Evolutionary conservation across 2,888 invertebrate species (phyloP).

Genomic region (Eudasyphora cyanicolor): DNA sequence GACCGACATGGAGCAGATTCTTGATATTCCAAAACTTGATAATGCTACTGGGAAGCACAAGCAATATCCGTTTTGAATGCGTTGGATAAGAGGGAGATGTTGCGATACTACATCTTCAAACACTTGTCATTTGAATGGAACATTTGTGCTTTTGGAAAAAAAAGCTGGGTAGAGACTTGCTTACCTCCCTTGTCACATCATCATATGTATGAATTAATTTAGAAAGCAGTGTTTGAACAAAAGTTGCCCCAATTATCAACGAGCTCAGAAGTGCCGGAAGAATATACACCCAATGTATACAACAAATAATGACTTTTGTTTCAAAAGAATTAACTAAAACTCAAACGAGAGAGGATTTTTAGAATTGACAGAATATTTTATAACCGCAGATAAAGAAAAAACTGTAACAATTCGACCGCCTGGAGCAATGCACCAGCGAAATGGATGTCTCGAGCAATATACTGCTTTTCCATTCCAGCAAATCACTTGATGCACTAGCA

Average conservation of each 20-base stretch:
- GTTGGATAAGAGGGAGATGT: background rate
- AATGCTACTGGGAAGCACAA: constrained; percentile 27
- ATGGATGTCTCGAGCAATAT: too few relatives aligned
- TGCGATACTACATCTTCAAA: constrained; percentile 20
- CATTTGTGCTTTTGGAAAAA: background rate
- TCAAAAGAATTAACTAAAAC: constrained; percentile 12
- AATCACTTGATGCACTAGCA: too few relatives aligned
- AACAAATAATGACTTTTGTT: background rate
- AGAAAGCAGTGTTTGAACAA: constrained; percentile 15
- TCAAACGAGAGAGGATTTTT: constrained; percentile 6
- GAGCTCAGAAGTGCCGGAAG: background rate
- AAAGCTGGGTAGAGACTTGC: background rate
- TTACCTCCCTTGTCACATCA: constrained; percentile 16
- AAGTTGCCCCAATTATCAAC: background rate
- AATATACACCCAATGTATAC: background rate
- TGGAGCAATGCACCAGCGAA: too few relatives aligned
- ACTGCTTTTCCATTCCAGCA: too few relatives aligned
- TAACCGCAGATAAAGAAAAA: constrained; percentile 28
- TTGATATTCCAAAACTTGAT: too few relatives aligned
- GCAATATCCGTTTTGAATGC: constrained; percentile 30
- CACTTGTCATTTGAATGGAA: constrained; percentile 1
- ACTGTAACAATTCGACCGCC: too few relatives aligned
- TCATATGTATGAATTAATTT: constrained; percentile 7
- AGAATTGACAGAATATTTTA: constrained; percentile 21
- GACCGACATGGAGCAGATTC: too few relatives aligned